Evolutionary conservation across 2,113 vertebrate species (phyloP), one percentile per base, ranked within the genome.

Genomic region (Micromys minutus): DNA sequence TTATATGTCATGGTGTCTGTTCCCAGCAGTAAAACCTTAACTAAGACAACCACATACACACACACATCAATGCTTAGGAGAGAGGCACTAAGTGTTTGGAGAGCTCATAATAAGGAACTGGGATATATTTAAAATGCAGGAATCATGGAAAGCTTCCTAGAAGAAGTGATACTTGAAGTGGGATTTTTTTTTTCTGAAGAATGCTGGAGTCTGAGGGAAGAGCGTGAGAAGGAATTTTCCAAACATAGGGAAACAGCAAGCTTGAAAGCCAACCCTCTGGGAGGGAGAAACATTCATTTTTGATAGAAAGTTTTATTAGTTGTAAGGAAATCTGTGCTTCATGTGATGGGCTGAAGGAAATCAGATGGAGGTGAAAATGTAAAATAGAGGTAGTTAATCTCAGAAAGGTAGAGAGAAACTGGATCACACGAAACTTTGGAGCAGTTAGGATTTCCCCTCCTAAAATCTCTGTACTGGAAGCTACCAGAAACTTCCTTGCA

Each of bases 151-250:
- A 39, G 0, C 63, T 84, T 91, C 57, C 50, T 69, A 45, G 22
- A 86, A 88, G 50, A 76, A 75, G 39, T 79, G 63, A 81, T n/a
- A 13, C 47, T 61, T 59, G 76, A 90, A 65, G 26, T 67, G 74
- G 93, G 69, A 80, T 71, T 39, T 93, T 79, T 19, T 83, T 59
- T 94, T 45, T 69, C 45, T 42, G 31, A 31, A 71, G 17, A 52
- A 39, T 45, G 31, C 16, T 76, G 50, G n/a, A 75, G 26, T 71
- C 31, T 90, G 67, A 71, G 36, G 67, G 36, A 86, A 79, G 72
- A 59, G n/a, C 42, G 84, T 84, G 42, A 29, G 59, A 74, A 93
- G 80, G 57, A 96, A 90, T 86, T 87, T 87, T 93, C 21, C 67
- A 83, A 72, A 19, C 34, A 96, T 88, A 84, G 34, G 42, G 59